Evolutionary conservation across 2,888 invertebrate species (phyloP), one percentile per base, ranked within the genome.

Genomic region (Hemistola chrysoprasaria): DNA sequence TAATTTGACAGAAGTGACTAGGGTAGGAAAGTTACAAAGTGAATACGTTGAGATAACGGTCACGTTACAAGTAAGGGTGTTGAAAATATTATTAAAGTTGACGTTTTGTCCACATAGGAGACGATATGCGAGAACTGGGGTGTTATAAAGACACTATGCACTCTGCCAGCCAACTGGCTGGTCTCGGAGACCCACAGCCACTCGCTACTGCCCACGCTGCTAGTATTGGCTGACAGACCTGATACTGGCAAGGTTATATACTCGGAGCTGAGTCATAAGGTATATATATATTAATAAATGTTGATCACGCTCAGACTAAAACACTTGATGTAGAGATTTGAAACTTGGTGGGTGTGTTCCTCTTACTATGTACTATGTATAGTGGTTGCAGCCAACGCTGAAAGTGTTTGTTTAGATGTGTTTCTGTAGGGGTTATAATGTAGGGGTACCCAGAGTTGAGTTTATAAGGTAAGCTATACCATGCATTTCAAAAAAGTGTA

Each of bases 101-200:
- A 16, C 4, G 0, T 20, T 1, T 7, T 11, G 5, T 6, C 1
- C 11, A 34, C 43, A 8, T 41, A 87, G 87, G 87, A 85, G 28
- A 85, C 82, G 0, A 80, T 87, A 31, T 80, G 83, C 49, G 77
- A 78, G 20, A 79, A 80, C 5, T 84, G 86, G 85, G 72, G 95
- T 23, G 95, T 95, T 29, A 91, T 97, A 10, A 96, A 95, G 77
- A 96, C 95, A 61, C 86, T 97, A 27, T 96, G 96, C 81, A 93
- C 92, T 0, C 82, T 97, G 55, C 97, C 97, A 0, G 95, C 97
- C 61, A 94, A 94, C 58, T 97, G 96, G 90, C 95, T 97, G 78
- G 94, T 95, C 29, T 94, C 95, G 40, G 92, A 92, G 16, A 71
- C 85, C 1, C 91, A 96, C 52, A 92, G 93, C 40, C 90, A 90